These are phyloP conservation scores for Hyles lineata DNA, from an alignment of 2,888 invertebrate genomes.

Conservation along the genomic window DNA sequence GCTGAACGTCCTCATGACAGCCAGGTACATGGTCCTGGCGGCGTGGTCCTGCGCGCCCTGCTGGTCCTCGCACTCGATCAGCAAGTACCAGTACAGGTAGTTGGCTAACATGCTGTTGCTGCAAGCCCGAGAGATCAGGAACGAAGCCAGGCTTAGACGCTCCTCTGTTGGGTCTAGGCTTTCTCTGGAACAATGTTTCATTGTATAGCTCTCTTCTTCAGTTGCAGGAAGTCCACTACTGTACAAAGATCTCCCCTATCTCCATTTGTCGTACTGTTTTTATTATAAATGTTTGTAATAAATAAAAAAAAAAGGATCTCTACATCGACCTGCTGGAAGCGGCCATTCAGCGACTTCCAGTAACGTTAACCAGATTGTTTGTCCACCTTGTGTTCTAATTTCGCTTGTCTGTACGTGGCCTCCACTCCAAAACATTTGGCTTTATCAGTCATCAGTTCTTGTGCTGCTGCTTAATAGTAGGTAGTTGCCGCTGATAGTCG, in stretches of 20 bases:
- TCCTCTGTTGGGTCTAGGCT: conserved; percentile 54
- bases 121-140: conserved; percentile 95
- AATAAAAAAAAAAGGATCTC: background rate
- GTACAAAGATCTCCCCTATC: background rate
- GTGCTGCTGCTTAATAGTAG: no score
- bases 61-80: conserved; percentile 97
- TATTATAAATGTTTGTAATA: no score
- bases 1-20: conserved; percentile 94
- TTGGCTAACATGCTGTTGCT: conserved; percentile 95
- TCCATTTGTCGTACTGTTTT: no score
- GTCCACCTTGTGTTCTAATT: no score
- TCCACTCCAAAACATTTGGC: no score
- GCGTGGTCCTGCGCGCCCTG: conserved; percentile 89
- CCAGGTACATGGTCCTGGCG: conserved; percentile 93
- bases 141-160: conserved; percentile 91
- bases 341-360: no score
- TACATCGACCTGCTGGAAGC: background rate
- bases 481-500: no score
- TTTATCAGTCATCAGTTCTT: no score
- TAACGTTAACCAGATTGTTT: no score
- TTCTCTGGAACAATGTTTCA: background rate
- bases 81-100: conserved; percentile 98
- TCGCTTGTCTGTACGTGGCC: no score
- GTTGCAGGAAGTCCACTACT: background rate
- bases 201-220: background rate